A percentile compares a stretch with the other conserved stretches of the same genome.
These are phyloP conservation scores for Knipowitschia caucasica DNA, from an alignment of 2,797 vertebrate species.

Conservation along the genomic window DNA sequence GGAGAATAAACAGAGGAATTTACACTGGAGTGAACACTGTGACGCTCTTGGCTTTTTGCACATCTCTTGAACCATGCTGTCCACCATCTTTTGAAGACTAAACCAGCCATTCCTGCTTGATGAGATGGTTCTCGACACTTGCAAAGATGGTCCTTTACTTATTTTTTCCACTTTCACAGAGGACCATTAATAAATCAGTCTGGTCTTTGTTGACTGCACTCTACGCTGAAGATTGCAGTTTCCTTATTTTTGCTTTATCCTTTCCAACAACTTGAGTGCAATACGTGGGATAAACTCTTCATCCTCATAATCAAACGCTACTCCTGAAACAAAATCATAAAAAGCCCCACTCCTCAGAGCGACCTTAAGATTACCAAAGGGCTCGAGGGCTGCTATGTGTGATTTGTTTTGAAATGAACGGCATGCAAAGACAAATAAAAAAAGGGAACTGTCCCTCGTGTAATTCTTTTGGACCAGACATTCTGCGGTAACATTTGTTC, in stretches of 20 bases:
- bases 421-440: no score
- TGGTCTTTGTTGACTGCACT: background rate
- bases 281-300: no score
- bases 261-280: background rate
- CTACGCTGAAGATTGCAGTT: background rate
- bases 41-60: slow-evolving; percentile 11
- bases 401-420: no score
- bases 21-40: slow-evolving; percentile 18
- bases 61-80: slow-evolving; percentile 28
- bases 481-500: no score
- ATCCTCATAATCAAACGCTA: no score
- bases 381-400: no score
- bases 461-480: no score
- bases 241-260: background rate
- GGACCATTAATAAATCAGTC: background rate
- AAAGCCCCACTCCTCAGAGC: no score
- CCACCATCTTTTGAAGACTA: slow-evolving; percentile 18
- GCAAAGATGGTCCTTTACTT: background rate
- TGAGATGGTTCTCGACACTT: slow-evolving; percentile 11
- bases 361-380: no score
- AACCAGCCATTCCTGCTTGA: slow-evolving; percentile 31
- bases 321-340: no score
- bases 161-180: background rate
- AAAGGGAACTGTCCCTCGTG: no score
- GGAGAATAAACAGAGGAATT: slow-evolving; percentile 47